Conservation (phyloP, 2,797 vertebrate species). For the Neosilurus mollespiculum region DNA sequence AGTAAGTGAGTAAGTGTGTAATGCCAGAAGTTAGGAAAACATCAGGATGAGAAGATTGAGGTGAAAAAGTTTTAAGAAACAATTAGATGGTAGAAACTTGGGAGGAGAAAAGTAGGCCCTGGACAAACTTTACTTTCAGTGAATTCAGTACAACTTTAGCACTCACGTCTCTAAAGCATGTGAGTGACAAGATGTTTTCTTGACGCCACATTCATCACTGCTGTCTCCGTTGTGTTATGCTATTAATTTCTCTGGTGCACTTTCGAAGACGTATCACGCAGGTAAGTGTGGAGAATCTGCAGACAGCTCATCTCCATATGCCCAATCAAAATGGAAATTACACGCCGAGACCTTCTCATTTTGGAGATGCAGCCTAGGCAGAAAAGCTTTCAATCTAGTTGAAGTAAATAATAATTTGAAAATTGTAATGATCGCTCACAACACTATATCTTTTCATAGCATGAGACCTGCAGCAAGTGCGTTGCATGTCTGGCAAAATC, state of each 20-base stretch:
- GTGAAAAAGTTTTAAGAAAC: neutral
- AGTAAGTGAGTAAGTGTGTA: too few species aligned
- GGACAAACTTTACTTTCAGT: neutral
- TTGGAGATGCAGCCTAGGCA: conserved; percentile 24
- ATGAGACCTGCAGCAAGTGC: neutral
- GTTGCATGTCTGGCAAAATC: neutral
- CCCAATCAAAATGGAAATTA: conserved; percentile 52
- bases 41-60: conserved; percentile 51
- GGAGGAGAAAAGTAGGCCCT: neutral
- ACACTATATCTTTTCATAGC: conserved; percentile 12
- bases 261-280: conserved; percentile 38
- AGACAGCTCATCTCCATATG: conserved; percentile 39
- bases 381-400: conserved; percentile 35
- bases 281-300: conserved; percentile 28
- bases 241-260: conserved; percentile 42
- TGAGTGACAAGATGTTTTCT: conserved; percentile 25
- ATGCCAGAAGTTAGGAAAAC: conserved; percentile 60
- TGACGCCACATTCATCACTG: conserved; percentile 39
- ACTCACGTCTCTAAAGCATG: neutral
- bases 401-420: conserved; percentile 46
- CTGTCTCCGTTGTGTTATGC: conserved; percentile 26
- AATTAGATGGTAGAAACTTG: neutral
- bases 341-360: conserved; percentile 36
- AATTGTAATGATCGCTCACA: conserved; percentile 30
- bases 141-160: neutral